Base-by-base conservation (phyloP, 2,797 vertebrate genomes). In the Neopelma chrysocephalum region DNA sequence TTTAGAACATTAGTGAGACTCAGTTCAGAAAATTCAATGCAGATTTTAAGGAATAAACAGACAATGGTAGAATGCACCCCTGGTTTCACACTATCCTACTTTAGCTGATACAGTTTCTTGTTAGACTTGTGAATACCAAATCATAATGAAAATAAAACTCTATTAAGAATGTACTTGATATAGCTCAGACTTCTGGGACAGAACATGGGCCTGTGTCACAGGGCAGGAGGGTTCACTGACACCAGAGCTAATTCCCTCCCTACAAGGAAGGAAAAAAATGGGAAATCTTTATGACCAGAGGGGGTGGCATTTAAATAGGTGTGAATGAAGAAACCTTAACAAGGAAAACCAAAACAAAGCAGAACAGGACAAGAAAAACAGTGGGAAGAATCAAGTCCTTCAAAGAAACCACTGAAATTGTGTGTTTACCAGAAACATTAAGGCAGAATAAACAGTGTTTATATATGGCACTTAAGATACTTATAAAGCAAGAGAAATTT, bases 1-100 rank as follows among this genome's bases (percentile, higher is more conserved):
- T 97, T 89, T 90, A 92, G 80, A 95, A 96, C 40, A 88, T 57
- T 5, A 82, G 54, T 26, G 89, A 85, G 94, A 75, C n/a, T 70
- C 87, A 48, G 54, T 54, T 95, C 87, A 91, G 77, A 70, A 84
- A 90, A 96, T 45, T 84, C 66, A 70, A 26, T 45, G 56, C 26
- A 73, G 61, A 48, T 77, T 43, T 8, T 18, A 51, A 82, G 22
- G 31, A 68, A 69, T 5, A 83, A 51, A 42, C 15, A 48, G 22
- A 53, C 0, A n/a, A 2, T 8, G 15, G 22, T 38, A 64, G 88
- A 77, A 89, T 36, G 45, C 36, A 87, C n/a, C 62, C 18, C 11
- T 45, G 34, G 10, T n/a, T 91, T 56, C 27, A 61, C 29, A 45
- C 9, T 38, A 13, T 12, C 32, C 68, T 50, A 53, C 26, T 82